Percentiles rank a stretch among this genome's conserved stretches.
Conservation (phyloP, 2,113 vertebrate species). For the Notothenia coriiceps region DNA sequence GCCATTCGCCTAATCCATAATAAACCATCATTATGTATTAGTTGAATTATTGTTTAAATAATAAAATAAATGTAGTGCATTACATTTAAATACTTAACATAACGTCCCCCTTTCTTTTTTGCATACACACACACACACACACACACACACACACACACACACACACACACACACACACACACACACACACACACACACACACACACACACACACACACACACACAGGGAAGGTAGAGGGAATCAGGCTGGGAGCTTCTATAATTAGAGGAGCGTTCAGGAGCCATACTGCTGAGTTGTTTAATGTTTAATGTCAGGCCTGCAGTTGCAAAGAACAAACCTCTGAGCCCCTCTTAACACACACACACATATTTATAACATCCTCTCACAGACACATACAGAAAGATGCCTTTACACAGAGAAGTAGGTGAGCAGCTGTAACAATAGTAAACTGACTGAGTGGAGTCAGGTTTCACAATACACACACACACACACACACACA, state of each 20-base stretch:
- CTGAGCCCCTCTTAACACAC: conserved; percentile 19
- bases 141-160: conserved; percentile 25
- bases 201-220: no score
- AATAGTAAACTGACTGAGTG: conserved; percentile 11
- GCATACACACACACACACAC: background rate
- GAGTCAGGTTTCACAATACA: conserved; percentile 55
- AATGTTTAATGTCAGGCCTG: conserved; percentile 77
- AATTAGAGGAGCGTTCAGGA: conserved; percentile 76
- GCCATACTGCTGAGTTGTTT: conserved; percentile 67
- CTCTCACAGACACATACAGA: background rate
- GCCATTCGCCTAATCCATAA: background rate
- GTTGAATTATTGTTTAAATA: background rate
- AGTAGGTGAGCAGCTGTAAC: conserved; percentile 12
- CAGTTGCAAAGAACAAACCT: conserved; percentile 55
- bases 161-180: conserved; percentile 28
- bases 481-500: conserved; percentile 22
- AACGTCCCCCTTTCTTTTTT: background rate
- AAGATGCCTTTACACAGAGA: background rate
- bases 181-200: background rate
- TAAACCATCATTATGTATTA: background rate
- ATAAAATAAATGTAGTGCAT: background rate
- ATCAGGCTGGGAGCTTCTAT: conserved; percentile 64
- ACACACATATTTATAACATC: background rate
- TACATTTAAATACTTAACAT: conserved; percentile 29
- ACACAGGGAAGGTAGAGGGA: conserved; percentile 41